Conservation (phyloP, 2,888 invertebrate genomes). For the Auanema sp. region DNA sequence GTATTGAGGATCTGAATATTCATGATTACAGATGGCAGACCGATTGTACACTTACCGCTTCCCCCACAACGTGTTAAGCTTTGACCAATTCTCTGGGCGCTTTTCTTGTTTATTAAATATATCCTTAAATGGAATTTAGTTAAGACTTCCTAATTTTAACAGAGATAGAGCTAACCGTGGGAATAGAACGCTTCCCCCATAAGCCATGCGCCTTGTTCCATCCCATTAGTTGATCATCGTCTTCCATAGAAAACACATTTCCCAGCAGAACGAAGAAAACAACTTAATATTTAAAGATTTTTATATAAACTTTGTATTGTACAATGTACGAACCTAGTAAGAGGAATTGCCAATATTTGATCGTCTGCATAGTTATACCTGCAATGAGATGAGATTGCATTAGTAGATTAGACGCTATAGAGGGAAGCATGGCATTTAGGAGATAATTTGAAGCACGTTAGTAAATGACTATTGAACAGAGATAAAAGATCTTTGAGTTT, state of each 20-base stretch:
- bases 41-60: slow-evolving; percentile 26
- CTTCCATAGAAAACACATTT: slow-evolving; percentile 11
- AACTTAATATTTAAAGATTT: too few relatives aligned
- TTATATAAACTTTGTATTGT: too few relatives aligned
- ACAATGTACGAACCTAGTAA: too few relatives aligned
- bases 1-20: background rate
- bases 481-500: too few relatives aligned
- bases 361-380: too few relatives aligned
- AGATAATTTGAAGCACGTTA: too few relatives aligned
- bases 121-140: background rate
- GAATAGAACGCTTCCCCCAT: slow-evolving; percentile 34
- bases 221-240: slow-evolving; percentile 33
- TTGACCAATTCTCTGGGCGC: slow-evolving; percentile 43
- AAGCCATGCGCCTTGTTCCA: slow-evolving; percentile 47
- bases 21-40: background rate
- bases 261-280: slow-evolving; percentile 13
- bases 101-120: slow-evolving; percentile 22
- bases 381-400: too few relatives aligned
- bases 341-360: too few relatives aligned
- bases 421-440: too few relatives aligned
- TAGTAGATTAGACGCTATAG: too few relatives aligned
- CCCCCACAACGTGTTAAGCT: slow-evolving; percentile 45
- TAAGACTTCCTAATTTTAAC: background rate
- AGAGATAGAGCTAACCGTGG: slow-evolving; percentile 1
- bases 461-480: too few relatives aligned